Base-by-base conservation (phyloP, 2,113 vertebrate species). In the Sinocyclocheilus grahami region DNA sequence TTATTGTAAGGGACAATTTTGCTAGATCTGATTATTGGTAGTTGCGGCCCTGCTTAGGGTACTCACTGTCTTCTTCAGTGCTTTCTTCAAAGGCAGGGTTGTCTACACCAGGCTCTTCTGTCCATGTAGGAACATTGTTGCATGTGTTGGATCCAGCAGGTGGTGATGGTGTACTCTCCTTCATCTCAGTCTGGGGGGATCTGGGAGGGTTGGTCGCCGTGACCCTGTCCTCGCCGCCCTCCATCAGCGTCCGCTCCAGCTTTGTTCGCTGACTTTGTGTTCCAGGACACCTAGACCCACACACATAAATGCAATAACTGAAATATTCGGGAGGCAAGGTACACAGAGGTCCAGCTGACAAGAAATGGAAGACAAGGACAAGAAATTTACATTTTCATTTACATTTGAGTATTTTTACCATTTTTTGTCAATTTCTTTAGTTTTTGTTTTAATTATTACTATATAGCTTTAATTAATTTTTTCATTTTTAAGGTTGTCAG, bases 81-180 rank as follows among this genome's bases (percentile, higher is more conserved):
- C 84, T 97, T 93, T 98, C 98, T 89, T 99, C 98, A 42, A 98
- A 99, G 90, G 97, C 96, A 0, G 96, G 97, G 92, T 98, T 99
- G 92, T 99, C 97, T 0, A 97, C 93, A 85, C 97, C 88, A 0
- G 96, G 94, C 14, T 98, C 97, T 0, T 98, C 96, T 0, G 95
- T 94, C 97, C 97, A 97, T 0, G 87, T 6, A 0, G 96, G 94
- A 42, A 94, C 93, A 11, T 94, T 87, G 0, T 93, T 87, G 0
- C 93, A 91, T 71, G 90, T 90, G 65, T 89, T 89, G 24, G 91
- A 89, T 76, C 89, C 88, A 7, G 72, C 81, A 24, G 93, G 87
- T 74, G 93, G 93, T 3, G 93, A 92, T 11, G 94, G 92, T 3
- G 86, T 90, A 85, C 46, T 86, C 39, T 94, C 94, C 81, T 92